Evolutionary conservation across 2,888 invertebrate genomes (phyloP).

Genomic region (Exephanes ischioxanthus): DNA sequence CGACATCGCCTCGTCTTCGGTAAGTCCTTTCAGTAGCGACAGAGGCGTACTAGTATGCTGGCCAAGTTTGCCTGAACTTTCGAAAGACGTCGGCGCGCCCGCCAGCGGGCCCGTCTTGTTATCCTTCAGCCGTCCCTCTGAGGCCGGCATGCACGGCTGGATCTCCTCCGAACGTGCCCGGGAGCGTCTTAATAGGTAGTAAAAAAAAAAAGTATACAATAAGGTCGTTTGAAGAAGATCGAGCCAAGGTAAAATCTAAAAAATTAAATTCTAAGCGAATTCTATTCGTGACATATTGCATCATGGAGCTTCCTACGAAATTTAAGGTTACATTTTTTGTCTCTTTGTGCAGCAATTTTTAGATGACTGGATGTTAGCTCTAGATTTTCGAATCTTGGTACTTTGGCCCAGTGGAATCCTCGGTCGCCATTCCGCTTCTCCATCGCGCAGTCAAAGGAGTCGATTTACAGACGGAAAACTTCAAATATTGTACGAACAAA

Average conservation of each 20-base stretch:
- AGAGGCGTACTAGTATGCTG: not conserved
- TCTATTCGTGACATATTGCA: not conserved
- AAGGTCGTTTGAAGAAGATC: not conserved
- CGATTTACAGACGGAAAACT: not conserved
- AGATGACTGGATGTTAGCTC: not conserved
- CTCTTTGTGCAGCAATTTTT: not conserved
- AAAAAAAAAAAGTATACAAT: not conserved
- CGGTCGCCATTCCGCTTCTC: not conserved
- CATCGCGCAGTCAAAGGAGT: not conserved
- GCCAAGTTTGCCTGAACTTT: conserved; percentile 37
- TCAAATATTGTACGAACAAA: conserved; percentile 11
- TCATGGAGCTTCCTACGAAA: not conserved
- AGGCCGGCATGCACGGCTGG: not conserved
- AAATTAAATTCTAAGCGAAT: not conserved
- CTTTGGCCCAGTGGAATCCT: not conserved
- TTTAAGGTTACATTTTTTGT: not conserved
- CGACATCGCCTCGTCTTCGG: conserved; percentile 16
- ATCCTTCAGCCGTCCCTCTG: not conserved
- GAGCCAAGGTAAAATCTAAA: not conserved
- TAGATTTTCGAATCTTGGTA: not conserved
- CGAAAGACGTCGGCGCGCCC: conserved; percentile 1
- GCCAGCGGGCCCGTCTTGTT: not conserved
- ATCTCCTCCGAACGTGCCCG: not conserved
- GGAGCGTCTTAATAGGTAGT: not conserved
- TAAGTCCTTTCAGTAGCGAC: conserved; percentile 14